phyloP scores from a whole-genome alignment of 2,797 vertebrate species.

The Phrynocephalus guinanensis region DNA sequence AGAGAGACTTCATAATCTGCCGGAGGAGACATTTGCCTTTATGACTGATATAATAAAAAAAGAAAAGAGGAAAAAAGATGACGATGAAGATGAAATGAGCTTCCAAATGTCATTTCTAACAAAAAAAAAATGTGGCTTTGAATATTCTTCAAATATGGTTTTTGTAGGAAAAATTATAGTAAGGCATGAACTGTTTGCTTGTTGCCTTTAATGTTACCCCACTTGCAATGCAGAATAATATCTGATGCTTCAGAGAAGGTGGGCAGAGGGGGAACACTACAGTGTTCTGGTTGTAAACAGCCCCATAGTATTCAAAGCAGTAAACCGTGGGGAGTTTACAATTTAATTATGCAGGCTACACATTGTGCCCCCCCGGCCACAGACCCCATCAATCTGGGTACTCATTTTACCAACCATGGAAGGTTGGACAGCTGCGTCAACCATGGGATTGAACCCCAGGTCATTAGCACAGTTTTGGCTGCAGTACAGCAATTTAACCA shows the following conservation, averaged over 20 bases:
- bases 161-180: rapidly evolving
- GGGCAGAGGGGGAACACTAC: too few species aligned
- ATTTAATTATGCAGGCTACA: too few species aligned
- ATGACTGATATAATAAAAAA: slow-evolving; percentile 3
- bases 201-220: background rate
- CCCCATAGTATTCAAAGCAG: too few species aligned
- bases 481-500: too few species aligned
- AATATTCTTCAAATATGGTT: background rate
- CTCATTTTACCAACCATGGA: too few species aligned
- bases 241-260: background rate
- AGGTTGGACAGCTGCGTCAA: too few species aligned
- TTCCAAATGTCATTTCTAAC: slow-evolving; percentile 21
- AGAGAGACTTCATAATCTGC: background rate
- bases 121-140: background rate
- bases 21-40: slow-evolving; percentile 28
- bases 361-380: too few species aligned
- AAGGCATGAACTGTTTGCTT: background rate
- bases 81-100: background rate
- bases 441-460: too few species aligned
- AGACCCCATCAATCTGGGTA: too few species aligned
- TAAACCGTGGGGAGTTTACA: too few species aligned
- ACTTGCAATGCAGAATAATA: background rate
- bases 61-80: slow-evolving; percentile 12
- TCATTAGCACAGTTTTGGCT: too few species aligned
- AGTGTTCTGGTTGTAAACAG: too few species aligned